Conservation (phyloP, 2,797 vertebrate species). For the Sebastes minor region DNA sequence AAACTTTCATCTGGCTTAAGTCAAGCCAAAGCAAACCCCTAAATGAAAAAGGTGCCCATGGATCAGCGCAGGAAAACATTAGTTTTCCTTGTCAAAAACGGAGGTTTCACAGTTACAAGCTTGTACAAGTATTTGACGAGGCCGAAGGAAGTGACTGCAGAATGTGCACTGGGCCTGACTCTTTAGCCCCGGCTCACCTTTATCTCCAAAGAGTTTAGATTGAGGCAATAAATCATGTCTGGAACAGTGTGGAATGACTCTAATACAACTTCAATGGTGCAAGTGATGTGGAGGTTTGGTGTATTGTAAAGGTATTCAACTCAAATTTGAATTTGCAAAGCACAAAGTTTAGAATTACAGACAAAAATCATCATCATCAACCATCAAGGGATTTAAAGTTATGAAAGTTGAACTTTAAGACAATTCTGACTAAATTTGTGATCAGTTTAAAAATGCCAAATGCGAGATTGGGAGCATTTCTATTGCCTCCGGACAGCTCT, state of each 20-base stretch:
- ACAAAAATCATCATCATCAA: background rate
- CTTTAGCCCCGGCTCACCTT: constrained; percentile 45
- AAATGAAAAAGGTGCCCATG: constrained; percentile 74
- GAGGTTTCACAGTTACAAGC: constrained; percentile 70
- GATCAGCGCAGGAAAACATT: constrained; percentile 77
- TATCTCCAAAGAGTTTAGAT: constrained; percentile 33
- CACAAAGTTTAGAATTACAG: background rate
- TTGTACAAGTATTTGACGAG: constrained; percentile 65
- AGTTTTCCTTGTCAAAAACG: constrained; percentile 71
- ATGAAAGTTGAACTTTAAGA: background rate
- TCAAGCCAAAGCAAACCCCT: constrained; percentile 80
- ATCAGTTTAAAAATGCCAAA: background rate
- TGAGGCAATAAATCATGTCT: constrained; percentile 43
- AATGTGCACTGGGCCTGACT: constrained; percentile 39
- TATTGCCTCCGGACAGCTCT: too few species aligned
- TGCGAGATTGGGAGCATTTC: too few species aligned
- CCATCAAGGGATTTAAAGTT: background rate
- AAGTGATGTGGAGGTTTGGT: background rate
- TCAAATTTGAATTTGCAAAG: background rate
- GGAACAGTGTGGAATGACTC: background rate
- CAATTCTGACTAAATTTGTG: background rate
- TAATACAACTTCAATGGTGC: background rate
- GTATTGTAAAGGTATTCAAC: background rate
- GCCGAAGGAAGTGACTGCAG: constrained; percentile 55
- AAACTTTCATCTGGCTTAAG: constrained; percentile 81